Evolutionary conservation across 2,113 vertebrate species (phyloP).

Genomic region (Alethe castanea): DNA sequence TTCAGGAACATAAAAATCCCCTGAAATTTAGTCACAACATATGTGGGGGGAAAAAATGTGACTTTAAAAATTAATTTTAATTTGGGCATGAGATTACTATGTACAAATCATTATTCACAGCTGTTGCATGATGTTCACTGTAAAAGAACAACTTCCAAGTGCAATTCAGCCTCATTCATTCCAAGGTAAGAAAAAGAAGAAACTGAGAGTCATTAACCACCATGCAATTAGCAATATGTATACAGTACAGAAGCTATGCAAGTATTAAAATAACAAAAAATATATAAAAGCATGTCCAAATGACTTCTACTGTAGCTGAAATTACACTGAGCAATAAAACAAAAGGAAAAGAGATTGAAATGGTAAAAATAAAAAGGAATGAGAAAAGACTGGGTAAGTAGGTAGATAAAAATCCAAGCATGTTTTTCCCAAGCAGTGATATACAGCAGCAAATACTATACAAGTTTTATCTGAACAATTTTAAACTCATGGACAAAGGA

Average conservation of each 20-base stretch:
- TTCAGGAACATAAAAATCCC: neutral
- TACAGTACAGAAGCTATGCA: neutral
- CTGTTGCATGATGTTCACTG: neutral
- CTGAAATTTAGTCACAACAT: neutral
- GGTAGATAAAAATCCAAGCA: neutral
- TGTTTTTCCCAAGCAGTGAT: neutral
- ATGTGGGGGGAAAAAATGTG: rapidly evolving
- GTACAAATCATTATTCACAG: neutral
- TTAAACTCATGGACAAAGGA: neutral
- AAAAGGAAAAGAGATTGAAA: neutral
- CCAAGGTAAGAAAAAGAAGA: neutral
- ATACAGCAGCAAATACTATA: neutral
- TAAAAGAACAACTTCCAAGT: neutral
- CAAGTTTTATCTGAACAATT: neutral
- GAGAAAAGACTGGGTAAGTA: neutral
- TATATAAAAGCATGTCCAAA: neutral
- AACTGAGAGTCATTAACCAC: neutral
- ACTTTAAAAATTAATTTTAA: neutral
- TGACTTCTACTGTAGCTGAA: neutral
- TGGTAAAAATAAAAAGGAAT: neutral
- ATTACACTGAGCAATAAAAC: neutral
- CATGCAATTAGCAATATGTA: neutral
- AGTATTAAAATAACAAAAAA: neutral
- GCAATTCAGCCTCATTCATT: neutral
- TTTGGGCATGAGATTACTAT: neutral